Percentiles rank a stretch among this genome's conserved stretches.
phyloP scores from a whole-genome alignment of 1,140 invertebrate species.

The Drosophila sp. region DNA sequence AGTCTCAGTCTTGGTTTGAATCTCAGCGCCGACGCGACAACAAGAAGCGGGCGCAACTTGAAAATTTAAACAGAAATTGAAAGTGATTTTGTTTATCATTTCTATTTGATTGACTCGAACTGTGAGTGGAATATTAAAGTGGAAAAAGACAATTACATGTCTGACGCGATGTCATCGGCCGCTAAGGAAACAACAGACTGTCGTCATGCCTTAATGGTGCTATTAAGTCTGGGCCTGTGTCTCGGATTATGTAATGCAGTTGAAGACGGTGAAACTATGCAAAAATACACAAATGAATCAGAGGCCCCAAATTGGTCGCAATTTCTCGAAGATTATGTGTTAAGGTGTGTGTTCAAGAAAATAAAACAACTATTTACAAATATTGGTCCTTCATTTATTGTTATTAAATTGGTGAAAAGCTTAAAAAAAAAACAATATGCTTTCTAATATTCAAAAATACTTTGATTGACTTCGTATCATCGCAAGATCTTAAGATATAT shows the following conservation, averaged over 20 bases:
- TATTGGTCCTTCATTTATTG: no score
- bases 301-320: slow-evolving; percentile 71
- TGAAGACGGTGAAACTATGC: slow-evolving; percentile 69
- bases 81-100: slow-evolving; percentile 44
- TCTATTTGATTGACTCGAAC: neutral
- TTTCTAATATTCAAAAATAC: no score
- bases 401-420: no score
- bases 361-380: no score
- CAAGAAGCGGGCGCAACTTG: slow-evolving; percentile 30
- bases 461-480: no score
- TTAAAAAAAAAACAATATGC: no score
- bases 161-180: slow-evolving; percentile 63
- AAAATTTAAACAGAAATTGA: slow-evolving; percentile 54
- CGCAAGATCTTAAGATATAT: no score
- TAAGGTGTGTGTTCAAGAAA: slow-evolving; percentile 75
- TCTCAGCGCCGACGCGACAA: slow-evolving; percentile 25
- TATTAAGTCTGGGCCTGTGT: slow-evolving; percentile 44
- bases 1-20: slow-evolving; percentile 49
- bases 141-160: slow-evolving; percentile 52
- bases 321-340: slow-evolving; percentile 83
- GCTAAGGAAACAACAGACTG: slow-evolving; percentile 39
- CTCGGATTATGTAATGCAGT: slow-evolving; percentile 65
- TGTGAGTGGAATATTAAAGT: slow-evolving; percentile 58
- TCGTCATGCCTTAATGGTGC: slow-evolving; percentile 51
- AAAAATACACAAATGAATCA: slow-evolving; percentile 78